Conservation (phyloP, 2,797 vertebrate species). For the Cyclopterus lumpus region DNA sequence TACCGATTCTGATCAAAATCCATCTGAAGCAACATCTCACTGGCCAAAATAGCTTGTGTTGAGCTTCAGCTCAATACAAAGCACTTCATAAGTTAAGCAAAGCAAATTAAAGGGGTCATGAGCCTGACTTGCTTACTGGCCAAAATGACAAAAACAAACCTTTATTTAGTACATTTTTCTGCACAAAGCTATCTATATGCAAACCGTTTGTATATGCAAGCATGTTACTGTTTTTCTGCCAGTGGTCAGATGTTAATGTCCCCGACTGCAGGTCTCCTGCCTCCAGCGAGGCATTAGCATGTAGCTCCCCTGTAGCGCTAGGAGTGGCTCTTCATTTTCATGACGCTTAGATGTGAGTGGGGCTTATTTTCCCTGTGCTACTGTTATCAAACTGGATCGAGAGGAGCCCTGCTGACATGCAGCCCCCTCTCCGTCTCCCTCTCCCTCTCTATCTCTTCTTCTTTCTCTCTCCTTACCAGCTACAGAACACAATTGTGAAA, state of each 20-base stretch:
- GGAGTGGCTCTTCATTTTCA: conserved; percentile 60
- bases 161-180: not conserved
- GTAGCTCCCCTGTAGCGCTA: conserved; percentile 43
- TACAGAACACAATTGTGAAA: conserved; percentile 4
- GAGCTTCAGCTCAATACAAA: conserved; percentile 1
- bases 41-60: not conserved
- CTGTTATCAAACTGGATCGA: conserved; percentile 81
- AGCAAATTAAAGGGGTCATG: not conserved
- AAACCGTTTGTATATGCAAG: not conserved
- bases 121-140: not conserved
- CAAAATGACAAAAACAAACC: not conserved
- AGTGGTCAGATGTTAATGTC: conserved; percentile 26
- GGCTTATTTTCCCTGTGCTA: conserved; percentile 64
- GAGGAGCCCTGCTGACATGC: conserved; percentile 69
- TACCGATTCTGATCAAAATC: not conserved
- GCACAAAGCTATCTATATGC: not conserved
- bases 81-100: not conserved
- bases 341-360: conserved; percentile 54
- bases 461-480: conserved; percentile 1
- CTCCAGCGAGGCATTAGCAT: conserved; percentile 41
- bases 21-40: not conserved
- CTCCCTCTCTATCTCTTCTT: not conserved
- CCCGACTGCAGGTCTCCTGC: conserved; percentile 26
- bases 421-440: conserved; percentile 30
- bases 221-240: conserved; percentile 7